phyloP scores from a whole-genome alignment of 2,888 invertebrate species.

The Rhopalosiphum nymphaeae region DNA sequence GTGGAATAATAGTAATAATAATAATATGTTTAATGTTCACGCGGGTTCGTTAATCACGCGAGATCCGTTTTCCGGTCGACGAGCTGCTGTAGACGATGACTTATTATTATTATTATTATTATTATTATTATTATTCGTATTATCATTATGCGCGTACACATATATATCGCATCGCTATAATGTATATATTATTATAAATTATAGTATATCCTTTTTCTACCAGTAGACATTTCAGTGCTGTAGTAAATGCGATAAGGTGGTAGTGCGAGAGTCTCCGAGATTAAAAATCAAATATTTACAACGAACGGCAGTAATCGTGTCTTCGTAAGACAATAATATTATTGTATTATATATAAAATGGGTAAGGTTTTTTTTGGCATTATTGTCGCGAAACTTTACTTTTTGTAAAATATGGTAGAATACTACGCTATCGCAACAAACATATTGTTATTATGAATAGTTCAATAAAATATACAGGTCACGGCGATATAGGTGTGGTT shows the following conservation, averaged over 20 bases:
- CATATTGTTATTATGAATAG: not conserved
- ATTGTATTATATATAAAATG: not conserved
- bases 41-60: not conserved
- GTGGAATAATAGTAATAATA: not conserved
- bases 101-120: not conserved
- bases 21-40: constrained; percentile 1
- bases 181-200: not conserved
- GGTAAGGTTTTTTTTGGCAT: not conserved
- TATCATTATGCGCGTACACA: not conserved
- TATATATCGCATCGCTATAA: not conserved
- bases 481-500: too few species aligned
- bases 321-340: not conserved
- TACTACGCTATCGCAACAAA: not conserved
- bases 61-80: not conserved
- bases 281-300: not conserved
- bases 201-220: not conserved
- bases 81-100: not conserved
- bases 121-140: not conserved
- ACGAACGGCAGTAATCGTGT: not conserved
- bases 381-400: not conserved
- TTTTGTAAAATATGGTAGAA: not conserved
- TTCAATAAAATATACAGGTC: too few species aligned
- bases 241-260: not conserved
- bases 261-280: not conserved
- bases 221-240: not conserved